phyloP scores from a whole-genome alignment of 1,140 invertebrate genomes.

The Drosophila lacteicornis region DNA sequence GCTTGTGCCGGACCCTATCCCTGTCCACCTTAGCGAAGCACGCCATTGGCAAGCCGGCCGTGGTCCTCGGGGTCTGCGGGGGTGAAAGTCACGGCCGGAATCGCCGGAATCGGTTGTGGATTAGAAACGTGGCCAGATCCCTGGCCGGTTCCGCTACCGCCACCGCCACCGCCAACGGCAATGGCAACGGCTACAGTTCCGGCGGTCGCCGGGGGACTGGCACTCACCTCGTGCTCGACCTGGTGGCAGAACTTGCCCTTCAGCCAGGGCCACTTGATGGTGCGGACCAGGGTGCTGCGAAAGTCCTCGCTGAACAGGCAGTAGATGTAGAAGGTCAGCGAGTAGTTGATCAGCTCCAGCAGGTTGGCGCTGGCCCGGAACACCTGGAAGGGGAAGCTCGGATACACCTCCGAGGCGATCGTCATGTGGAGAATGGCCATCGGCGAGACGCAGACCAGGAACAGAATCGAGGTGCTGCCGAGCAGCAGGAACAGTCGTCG shows the following conservation, averaged over 20 bases:
- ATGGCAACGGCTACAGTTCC: slow-evolving; percentile 51
- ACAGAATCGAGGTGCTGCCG: slow-evolving; percentile 90
- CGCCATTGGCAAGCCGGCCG: slow-evolving; percentile 60
- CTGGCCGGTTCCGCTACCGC: slow-evolving; percentile 1
- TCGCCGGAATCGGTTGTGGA: slow-evolving; percentile 25
- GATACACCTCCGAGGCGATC: slow-evolving; percentile 87
- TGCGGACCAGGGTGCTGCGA: slow-evolving; percentile 89
- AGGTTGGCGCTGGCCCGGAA: slow-evolving; percentile 91
- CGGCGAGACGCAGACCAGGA: slow-evolving; percentile 91
- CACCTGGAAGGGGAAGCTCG: slow-evolving; percentile 88
- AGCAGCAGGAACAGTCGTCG: slow-evolving; percentile 89
- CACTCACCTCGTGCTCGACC: slow-evolving; percentile 77
- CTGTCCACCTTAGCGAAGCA: slow-evolving; percentile 70
- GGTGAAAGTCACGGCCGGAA: slow-evolving; percentile 51
- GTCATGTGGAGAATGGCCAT: slow-evolving; percentile 91
- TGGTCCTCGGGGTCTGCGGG: slow-evolving; percentile 50
- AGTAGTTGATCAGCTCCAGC: slow-evolving; percentile 91
- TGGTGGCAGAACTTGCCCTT: slow-evolving; percentile 71
- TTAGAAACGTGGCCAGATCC: slow-evolving; percentile 37
- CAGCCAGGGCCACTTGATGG: slow-evolving; percentile 87
- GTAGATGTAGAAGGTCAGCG: slow-evolving; percentile 92
- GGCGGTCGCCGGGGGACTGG: slow-evolving; percentile 60
- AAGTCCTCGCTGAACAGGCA: slow-evolving; percentile 92
- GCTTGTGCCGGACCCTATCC: slow-evolving; percentile 54
- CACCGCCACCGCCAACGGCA: not conserved